phyloP scores from a whole-genome alignment of 2,888 invertebrate genomes.

The Dyspetes luteomarginatus region DNA sequence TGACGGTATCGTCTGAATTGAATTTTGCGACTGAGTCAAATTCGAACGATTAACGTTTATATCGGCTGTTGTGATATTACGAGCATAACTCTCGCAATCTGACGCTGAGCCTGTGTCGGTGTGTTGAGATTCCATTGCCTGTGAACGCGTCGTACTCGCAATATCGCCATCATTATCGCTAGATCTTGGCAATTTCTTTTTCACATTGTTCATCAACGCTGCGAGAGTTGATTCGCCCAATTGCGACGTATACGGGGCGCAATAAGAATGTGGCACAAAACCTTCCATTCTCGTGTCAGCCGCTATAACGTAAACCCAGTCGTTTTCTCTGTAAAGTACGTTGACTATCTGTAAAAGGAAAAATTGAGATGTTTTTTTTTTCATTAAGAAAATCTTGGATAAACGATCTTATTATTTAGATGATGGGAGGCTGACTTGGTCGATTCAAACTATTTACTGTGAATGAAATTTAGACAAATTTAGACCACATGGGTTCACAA shows the following conservation, averaged over 20 bases:
- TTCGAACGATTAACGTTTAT: slow-evolving; percentile 81
- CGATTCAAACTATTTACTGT: too few relatives aligned
- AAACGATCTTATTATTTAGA: too few relatives aligned
- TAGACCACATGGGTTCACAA: too few relatives aligned
- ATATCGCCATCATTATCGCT: slow-evolving; percentile 79
- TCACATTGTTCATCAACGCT: slow-evolving; percentile 85
- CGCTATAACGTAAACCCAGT: slow-evolving; percentile 98
- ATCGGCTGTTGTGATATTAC: slow-evolving; percentile 84
- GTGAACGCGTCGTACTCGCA: slow-evolving; percentile 71
- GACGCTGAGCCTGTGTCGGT: slow-evolving; percentile 85
- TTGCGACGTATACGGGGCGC: slow-evolving; percentile 92
- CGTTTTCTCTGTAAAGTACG: slow-evolving; percentile 96
- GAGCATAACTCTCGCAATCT: slow-evolving; percentile 87
- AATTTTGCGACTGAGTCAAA: slow-evolving; percentile 84
- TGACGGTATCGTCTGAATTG: slow-evolving; percentile 84
- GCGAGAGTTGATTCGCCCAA: slow-evolving; percentile 89
- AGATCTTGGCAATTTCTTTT: slow-evolving; percentile 92
- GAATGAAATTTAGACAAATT: too few relatives aligned
- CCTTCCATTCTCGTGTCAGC: slow-evolving; percentile 95
- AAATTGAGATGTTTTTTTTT: slow-evolving; percentile 30
- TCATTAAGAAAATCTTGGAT: slow-evolving; percentile 14
- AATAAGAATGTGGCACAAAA: slow-evolving; percentile 97
- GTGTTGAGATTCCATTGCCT: slow-evolving; percentile 79
- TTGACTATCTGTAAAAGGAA: slow-evolving; percentile 94
- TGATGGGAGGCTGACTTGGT: too few relatives aligned